These are phyloP conservation scores for Ornithorhynchus anatinus DNA, from an alignment of 2,113 vertebrate species.

Conservation along the genomic window DNA sequence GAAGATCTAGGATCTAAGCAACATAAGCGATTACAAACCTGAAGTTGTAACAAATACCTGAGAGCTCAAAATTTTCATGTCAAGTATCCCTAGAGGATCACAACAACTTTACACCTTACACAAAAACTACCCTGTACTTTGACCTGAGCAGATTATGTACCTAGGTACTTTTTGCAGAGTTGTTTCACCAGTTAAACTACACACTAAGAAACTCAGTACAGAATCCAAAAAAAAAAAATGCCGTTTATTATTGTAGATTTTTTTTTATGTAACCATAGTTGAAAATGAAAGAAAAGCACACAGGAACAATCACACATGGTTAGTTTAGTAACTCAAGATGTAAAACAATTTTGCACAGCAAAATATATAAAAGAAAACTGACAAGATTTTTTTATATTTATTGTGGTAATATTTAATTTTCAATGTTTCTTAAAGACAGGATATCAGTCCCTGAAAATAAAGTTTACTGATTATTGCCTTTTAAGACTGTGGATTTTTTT, in stretches of 20 bases:
- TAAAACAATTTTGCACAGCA: conserved; percentile 99
- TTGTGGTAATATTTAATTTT: conserved; percentile 90
- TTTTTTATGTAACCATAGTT: conserved; percentile 84
- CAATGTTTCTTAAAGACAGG: conserved; percentile 91
- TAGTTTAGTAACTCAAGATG: conserved; percentile 92
- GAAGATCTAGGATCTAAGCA: conserved; percentile 14
- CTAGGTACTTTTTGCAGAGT: conserved; percentile 7
- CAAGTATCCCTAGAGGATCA: not conserved
- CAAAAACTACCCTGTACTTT: conserved; percentile 12
- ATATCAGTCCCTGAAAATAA: conserved; percentile 97
- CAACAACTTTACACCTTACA: not conserved
- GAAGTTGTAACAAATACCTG: conserved; percentile 32
- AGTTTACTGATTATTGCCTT: conserved; percentile 97
- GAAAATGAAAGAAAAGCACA: conserved; percentile 95
- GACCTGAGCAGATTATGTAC: not conserved
- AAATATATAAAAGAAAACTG: conserved; percentile 96
- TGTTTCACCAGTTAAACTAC: conserved; percentile 64
- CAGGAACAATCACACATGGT: conserved; percentile 96
- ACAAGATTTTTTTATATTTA: conserved; percentile 92
- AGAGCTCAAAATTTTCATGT: conserved; percentile 42
- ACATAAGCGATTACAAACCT: conserved; percentile 15
- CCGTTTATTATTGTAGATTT: conserved; percentile 88
- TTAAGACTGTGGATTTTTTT: conserved; percentile 88
- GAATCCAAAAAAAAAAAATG: conserved; percentile 82
- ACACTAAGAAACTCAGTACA: conserved; percentile 77